Conservation (phyloP, 2,113 vertebrate genomes). For the Stictonetta naevosa region DNA sequence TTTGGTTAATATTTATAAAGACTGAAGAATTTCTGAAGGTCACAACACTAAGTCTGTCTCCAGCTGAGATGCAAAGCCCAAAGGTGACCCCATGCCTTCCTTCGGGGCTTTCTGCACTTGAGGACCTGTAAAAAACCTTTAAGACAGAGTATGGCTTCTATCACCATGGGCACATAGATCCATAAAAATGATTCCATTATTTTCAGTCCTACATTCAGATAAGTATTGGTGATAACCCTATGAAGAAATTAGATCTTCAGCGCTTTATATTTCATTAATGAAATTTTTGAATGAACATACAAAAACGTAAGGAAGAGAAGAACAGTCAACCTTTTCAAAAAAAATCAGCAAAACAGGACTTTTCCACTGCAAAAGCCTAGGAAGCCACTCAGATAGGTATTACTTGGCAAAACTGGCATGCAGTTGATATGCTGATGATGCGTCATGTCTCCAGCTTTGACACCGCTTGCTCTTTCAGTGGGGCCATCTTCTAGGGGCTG, state of each 20-base stretch:
- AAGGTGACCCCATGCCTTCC: neutral
- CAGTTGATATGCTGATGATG: neutral
- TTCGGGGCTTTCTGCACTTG: neutral
- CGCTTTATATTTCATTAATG: neutral
- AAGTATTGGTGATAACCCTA: neutral
- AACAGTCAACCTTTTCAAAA: neutral
- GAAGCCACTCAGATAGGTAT: fast-evolving
- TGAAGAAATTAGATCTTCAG: neutral
- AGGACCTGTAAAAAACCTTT: neutral
- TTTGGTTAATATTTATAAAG: neutral
- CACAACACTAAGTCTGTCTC: neutral
- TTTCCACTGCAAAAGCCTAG: neutral
- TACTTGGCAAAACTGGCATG: neutral
- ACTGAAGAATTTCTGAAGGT: neutral
- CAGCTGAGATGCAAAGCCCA: neutral
- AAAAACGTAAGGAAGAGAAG: neutral
- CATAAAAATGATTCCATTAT: neutral
- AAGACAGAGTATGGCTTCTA: neutral
- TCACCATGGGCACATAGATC: neutral
- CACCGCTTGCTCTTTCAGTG: neutral
- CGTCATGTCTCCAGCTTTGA: neutral
- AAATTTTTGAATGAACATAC: neutral
- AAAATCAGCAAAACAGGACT: neutral
- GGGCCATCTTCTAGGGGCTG: neutral
- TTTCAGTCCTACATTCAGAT: neutral